Evolutionary conservation across 2,888 invertebrate genomes (phyloP).

Genomic region (Macaria notata): DNA sequence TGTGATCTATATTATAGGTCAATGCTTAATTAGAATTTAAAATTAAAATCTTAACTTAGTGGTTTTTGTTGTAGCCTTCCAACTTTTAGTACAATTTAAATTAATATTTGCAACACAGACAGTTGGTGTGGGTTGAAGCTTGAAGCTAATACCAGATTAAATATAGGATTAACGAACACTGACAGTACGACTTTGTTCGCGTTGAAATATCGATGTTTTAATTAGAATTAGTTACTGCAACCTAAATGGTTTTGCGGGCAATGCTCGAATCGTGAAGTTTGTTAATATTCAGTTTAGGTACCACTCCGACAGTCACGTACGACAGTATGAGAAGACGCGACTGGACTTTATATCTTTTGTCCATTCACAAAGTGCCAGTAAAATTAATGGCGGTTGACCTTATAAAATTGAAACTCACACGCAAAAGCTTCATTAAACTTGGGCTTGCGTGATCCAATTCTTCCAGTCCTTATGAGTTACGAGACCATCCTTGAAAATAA

Average conservation of each 20-base stretch:
- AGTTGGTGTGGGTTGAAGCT: conserved; percentile 24
- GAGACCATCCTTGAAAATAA: conserved; percentile 23
- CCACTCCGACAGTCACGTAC: conserved; percentile 60
- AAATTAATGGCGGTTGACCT: conserved; percentile 38
- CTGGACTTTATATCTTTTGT: conserved; percentile 49
- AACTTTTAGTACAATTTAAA: conserved; percentile 2
- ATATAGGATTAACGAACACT: conserved; percentile 27
- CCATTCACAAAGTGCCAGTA: conserved; percentile 57
- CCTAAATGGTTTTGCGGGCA: conserved; percentile 18
- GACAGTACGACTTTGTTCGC: conserved; percentile 12
- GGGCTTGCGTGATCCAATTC: conserved; percentile 38
- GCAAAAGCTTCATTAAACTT: conserved; percentile 37
- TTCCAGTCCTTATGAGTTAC: conserved; percentile 23
- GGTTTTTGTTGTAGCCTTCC: not conserved
- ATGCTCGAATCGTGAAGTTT: conserved; percentile 47
- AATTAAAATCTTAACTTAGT: not conserved
- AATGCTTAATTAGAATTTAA: not conserved
- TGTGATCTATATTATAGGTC: not conserved
- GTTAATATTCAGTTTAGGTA: conserved; percentile 59
- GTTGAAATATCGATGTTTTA: conserved; percentile 14
- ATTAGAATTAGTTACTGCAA: conserved; percentile 22
- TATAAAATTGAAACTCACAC: conserved; percentile 35
- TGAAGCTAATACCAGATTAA: conserved; percentile 29
- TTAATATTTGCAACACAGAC: conserved; percentile 17
- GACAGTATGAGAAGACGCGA: conserved; percentile 50